Base-by-base conservation (phyloP, 2,797 vertebrate genomes). In the Gouania willdenowi region DNA sequence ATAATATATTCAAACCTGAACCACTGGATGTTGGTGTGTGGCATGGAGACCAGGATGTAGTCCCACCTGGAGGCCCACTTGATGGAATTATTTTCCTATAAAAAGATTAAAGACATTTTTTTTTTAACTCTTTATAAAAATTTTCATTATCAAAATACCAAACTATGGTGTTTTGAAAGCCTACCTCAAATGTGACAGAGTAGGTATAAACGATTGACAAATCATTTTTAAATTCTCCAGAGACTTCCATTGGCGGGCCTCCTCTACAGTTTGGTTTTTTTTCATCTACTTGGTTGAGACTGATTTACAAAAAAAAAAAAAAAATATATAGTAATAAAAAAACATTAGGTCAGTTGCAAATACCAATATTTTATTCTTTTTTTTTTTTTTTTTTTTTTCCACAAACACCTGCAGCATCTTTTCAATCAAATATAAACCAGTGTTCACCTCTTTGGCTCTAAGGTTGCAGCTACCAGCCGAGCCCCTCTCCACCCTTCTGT, bases 41-140 rank as follows among this genome's bases (percentile, higher is more conserved):
- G 89, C 91, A 94, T 91, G 8, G 91, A 93, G 31, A 94, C 89
- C 68, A 96, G 80, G 79, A 95, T 94, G 74, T 96, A 95, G 76
- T 96, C 92, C 92, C 92, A 95, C 16, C 94, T 85, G 13, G 92
- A 96, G 12, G 90, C 89, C 92, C 91, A 95, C 41, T 92, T 93
- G 59, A 94, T 92, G 5, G 29, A 11, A 67, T 90, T 86, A 65
- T 91, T 87, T 70, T 90, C 58, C 90, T 95, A 61, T 17, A 11
- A 17, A 6, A 19, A 8, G 1, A 33, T 3, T 4, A 20, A 5
- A 20, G 19, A 5, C 5, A 20, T 20, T 1, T 20, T 6, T 20
- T 20, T n/a, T n/a, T n/a, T n/a, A n/a, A n/a, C 4, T 20, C 6
- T 19, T 1, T 6, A 20, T 4, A 5, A 20, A n/a, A n/a, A n/a